Evolutionary conservation across 2,888 invertebrate species (phyloP), one percentile per base, ranked within the genome.

Genomic region (Parnassius orleans): DNA sequence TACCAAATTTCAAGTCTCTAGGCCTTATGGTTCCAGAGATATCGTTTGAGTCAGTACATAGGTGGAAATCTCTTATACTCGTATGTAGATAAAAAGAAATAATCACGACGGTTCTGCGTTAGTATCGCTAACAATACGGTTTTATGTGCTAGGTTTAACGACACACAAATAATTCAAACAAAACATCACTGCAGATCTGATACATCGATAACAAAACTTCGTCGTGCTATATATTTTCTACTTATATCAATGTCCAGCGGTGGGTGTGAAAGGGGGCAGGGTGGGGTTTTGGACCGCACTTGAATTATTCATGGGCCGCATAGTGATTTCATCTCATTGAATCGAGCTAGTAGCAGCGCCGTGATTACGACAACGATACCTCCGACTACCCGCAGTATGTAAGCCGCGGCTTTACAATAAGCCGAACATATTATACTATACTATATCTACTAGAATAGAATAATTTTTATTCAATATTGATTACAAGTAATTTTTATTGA

Each of bases 261-360:
- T 33, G 66, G 63, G 65, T 68, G 68, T 42, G 65, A 66, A 69
- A 65, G 64, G 68, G 69, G 73, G 72, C 73, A 69, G 70, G 75
- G 69, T 71, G 68, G 66, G 67, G 65, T 46, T 46, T 69, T 75
- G 77, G 72, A 83, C 84, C 86, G 80, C 87, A 84, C 80, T 81
- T 90, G 90, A 90, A 90, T 90, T 85, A 90, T 90, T 90, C 90
- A 90, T 90, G 82, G 74, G 84, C 84, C 88, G 86, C 90, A 90
- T 90, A 90, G 90, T 90, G 90, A 90, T 90, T 90, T 90, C 87
- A 89, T 89, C 89, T 90, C 90, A 90, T 90, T 90, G 89, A 90
- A 88, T 84, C 83, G 83, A 77, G 81, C 79, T 81, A 76, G 85
- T 81, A 78, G 79, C 70, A 47, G 77, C 79, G 80, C 89, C 88